A percentile compares a stretch with the other conserved stretches of the same genome.
Evolutionary conservation across 92 coral and sea anemone genomes (phyloP).

Genomic region (Zoanthus sociatus): DNA sequence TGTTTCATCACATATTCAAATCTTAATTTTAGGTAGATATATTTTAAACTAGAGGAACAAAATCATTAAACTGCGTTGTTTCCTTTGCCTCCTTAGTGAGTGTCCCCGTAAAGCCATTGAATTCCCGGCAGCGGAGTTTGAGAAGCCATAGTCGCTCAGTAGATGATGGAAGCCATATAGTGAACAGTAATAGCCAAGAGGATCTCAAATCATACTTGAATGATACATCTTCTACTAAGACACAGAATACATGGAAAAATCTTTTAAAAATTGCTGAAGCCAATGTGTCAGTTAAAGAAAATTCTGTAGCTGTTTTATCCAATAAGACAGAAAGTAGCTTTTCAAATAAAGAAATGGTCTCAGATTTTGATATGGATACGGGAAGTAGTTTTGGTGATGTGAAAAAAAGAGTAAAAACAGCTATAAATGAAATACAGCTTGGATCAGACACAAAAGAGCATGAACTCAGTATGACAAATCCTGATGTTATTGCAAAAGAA

Average conservation of each 20-base stretch:
- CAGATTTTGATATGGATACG: neutral
- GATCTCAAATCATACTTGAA: neutral
- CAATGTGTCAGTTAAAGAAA: neutral
- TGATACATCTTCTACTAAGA: neutral
- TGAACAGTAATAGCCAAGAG: constrained; percentile 27
- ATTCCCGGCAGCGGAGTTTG: constrained; percentile 31
- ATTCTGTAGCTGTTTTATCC: neutral
- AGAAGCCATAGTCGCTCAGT: constrained; percentile 23
- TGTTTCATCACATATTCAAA: too few species aligned
- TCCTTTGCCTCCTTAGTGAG: neutral
- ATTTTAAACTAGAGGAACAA: too few species aligned
- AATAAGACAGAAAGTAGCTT: neutral
- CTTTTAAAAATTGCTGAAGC: neutral
- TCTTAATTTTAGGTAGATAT: too few species aligned
- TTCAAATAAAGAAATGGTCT: neutral
- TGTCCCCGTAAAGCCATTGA: constrained; percentile 9
- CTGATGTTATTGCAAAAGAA: neutral
- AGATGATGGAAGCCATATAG: neutral
- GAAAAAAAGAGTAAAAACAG: neutral
- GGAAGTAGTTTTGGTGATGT: neutral
- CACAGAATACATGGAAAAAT: neutral
- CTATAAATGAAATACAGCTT: neutral
- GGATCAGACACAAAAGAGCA: neutral
- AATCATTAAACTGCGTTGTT: neutral
- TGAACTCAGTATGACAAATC: neutral